Conservation (phyloP, 2,888 invertebrate genomes). For the Tuta absoluta region DNA sequence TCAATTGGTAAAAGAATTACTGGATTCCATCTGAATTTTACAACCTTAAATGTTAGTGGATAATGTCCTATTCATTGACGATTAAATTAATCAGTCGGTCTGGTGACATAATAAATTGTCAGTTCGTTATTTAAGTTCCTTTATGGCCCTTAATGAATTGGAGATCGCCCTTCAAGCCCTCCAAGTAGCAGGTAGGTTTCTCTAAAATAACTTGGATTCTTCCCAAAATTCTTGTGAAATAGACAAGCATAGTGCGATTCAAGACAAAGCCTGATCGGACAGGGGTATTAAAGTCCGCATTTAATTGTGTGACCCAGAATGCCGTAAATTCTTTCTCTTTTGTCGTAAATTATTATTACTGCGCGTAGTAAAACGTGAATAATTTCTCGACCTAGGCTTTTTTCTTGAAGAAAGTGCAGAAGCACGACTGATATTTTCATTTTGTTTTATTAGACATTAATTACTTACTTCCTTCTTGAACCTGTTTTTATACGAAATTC, state of each 20-base stretch:
- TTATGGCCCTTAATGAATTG: conserved; percentile 76
- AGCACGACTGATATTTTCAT: not conserved
- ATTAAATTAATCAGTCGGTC: conserved; percentile 68
- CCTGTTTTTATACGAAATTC: no score
- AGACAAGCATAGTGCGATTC: conserved; percentile 54
- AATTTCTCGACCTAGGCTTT: not conserved
- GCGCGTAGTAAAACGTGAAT: conserved; percentile 11
- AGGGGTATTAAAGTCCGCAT: conserved; percentile 56
- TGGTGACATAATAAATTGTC: conserved; percentile 61
- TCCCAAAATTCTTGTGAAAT: conserved; percentile 60
- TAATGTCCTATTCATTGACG: conserved; percentile 60
- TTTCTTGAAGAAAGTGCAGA: not conserved
- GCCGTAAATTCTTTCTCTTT: conserved; percentile 40
- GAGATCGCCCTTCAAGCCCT: conserved; percentile 39
- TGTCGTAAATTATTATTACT: conserved; percentile 31
- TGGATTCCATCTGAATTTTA: conserved; percentile 36
- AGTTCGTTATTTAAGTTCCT: conserved; percentile 65
- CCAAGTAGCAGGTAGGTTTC: conserved; percentile 68
- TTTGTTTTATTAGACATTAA: not conserved
- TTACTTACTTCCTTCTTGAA: no score
- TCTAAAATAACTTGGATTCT: conserved; percentile 57
- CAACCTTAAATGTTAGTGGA: conserved; percentile 45
- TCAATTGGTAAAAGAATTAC: conserved; percentile 38
- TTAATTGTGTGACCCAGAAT: conserved; percentile 60
- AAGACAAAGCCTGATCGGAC: conserved; percentile 39